phyloP scores from a whole-genome alignment of 2,888 invertebrate genomes.

The Ligdia adustata region DNA sequence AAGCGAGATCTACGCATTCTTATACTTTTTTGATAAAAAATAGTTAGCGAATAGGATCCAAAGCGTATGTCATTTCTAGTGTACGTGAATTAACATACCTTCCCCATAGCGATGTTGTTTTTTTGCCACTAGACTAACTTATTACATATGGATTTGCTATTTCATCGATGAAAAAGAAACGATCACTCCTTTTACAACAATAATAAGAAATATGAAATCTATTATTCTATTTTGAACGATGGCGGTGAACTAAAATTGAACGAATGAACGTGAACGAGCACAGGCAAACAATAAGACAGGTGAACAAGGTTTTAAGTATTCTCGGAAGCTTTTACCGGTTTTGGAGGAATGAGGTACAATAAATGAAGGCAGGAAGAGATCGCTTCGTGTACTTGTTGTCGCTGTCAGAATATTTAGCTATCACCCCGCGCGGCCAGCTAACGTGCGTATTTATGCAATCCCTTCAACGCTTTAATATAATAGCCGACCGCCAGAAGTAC shows the following conservation, averaged over 20 bases:
- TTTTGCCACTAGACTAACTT: background rate
- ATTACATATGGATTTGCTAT: no score
- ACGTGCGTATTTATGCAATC: no score
- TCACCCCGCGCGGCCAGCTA: no score
- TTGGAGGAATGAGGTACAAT: background rate
- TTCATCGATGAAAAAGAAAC: no score
- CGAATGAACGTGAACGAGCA: slow-evolving; percentile 7
- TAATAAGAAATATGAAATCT: no score
- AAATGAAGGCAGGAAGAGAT: no score
- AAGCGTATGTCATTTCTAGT: slow-evolving; percentile 5
- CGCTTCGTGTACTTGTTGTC: no score
- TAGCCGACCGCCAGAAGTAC: no score
- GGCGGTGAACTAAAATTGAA: slow-evolving; percentile 21
- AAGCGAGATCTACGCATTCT: no score
- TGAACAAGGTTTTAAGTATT: background rate
- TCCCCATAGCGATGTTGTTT: slow-evolving; percentile 6
- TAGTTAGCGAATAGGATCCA: background rate
- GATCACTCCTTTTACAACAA: background rate
- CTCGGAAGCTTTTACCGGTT: background rate
- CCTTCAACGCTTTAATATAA: no score
- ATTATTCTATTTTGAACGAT: slow-evolving; percentile 20
- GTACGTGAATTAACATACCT: slow-evolving; percentile 5
- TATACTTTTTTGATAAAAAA: no score
- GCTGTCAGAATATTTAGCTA: no score
- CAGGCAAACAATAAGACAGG: background rate